Conservation (phyloP, 2,797 vertebrate species). For the Ctenochaetus hawaiiensis region DNA sequence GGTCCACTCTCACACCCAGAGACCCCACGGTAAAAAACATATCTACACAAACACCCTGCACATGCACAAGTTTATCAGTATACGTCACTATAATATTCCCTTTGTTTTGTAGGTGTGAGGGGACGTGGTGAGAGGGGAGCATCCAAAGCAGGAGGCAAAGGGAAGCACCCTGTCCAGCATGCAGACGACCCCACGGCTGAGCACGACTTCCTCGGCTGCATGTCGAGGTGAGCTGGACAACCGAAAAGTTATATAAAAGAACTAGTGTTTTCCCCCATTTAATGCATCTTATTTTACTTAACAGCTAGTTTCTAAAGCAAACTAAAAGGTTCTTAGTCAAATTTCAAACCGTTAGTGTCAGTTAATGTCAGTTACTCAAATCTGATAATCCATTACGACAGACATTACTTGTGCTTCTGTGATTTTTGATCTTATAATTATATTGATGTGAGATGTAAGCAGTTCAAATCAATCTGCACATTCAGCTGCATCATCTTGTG, state of each 20-base stretch:
- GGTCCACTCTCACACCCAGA: conserved; percentile 84
- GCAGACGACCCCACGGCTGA: conserved; percentile 85
- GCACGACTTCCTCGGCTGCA: conserved; percentile 96
- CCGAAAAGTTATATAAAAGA: neutral
- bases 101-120: conserved; percentile 65
- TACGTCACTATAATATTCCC: neutral
- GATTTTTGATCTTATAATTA: neutral
- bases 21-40: conserved; percentile 88
- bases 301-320: conserved; percentile 4
- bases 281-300: neutral
- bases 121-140: conserved; percentile 83
- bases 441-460: neutral
- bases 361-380: neutral
- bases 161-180: conserved; percentile 83
- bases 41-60: neutral
- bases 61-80: neutral
- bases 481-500: neutral
- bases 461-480: neutral
- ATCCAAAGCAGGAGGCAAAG: conserved; percentile 77
- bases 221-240: conserved; percentile 90
- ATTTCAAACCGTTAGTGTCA: neutral
- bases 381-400: neutral
- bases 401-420: neutral
- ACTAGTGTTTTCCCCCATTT: neutral
- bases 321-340: neutral